A percentile compares a stretch with the other conserved stretches of the same genome.
phyloP scores from a whole-genome alignment of 2,113 vertebrate genomes.

The Phalacrocorax pelagicus region DNA sequence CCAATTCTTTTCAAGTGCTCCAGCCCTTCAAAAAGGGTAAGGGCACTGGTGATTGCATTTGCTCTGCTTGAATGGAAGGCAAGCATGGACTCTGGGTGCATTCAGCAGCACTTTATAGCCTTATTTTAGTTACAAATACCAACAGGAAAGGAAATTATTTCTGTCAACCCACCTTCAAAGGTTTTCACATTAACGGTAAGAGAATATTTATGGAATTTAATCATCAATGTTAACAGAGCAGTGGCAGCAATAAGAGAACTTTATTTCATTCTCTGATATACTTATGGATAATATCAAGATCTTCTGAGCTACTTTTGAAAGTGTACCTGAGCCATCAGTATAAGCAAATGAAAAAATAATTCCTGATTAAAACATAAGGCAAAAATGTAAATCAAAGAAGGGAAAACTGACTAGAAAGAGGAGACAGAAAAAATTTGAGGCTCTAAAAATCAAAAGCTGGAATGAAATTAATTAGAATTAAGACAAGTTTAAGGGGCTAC shows the following conservation, averaged over 20 bases:
- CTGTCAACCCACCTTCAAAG: not conserved
- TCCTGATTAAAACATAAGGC: not conserved
- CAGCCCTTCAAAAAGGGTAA: not conserved
- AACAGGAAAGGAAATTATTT: not conserved
- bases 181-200: not conserved
- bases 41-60: slow-evolving; percentile 28
- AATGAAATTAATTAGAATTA: not conserved
- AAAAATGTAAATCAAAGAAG: not conserved
- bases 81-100: not conserved
- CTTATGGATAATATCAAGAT: not conserved
- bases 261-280: not conserved
- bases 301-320: not conserved
- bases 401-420: not conserved
- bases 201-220: not conserved
- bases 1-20: not conserved
- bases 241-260: not conserved
- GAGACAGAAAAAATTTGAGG: not conserved
- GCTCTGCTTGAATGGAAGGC: slow-evolving; percentile 10
- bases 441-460: not conserved
- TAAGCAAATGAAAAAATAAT: not conserved
- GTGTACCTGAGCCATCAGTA: not conserved
- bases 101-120: not conserved
- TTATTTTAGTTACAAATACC: slow-evolving; percentile 6
- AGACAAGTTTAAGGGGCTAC: not conserved
- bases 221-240: not conserved